Conservation (phyloP, 2,888 invertebrate genomes). For the Deilephila porcellus region DNA sequence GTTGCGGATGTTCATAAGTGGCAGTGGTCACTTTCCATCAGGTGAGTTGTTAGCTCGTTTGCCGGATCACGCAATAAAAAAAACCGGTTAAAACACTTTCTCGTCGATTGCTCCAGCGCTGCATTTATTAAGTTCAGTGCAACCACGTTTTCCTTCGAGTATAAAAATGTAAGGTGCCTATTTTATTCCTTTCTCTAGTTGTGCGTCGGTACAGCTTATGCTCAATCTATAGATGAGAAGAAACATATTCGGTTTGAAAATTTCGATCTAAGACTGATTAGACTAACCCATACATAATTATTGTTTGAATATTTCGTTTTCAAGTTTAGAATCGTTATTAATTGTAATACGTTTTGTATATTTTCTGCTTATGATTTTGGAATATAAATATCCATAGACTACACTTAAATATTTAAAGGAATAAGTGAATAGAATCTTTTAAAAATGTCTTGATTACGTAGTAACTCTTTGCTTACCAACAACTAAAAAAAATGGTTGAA, state of each 20-base stretch:
- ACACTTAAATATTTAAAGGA: too few relatives aligned
- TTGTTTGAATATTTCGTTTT: conserved; percentile 14
- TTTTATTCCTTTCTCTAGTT: neutral
- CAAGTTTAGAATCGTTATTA: conserved; percentile 14
- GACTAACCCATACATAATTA: conserved; percentile 57
- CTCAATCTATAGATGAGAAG: conserved; percentile 58
- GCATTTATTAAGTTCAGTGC: too few relatives aligned
- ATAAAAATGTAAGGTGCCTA: neutral
- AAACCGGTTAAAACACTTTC: too few relatives aligned
- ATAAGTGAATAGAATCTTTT: too few relatives aligned
- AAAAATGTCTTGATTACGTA: too few relatives aligned
- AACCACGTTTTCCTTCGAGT: too few relatives aligned
- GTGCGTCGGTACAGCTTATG: conserved; percentile 54
- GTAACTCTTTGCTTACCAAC: too few relatives aligned
- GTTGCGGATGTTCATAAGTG: too few relatives aligned
- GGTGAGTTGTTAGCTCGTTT: too few relatives aligned
- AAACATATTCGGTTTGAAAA: conserved; percentile 50
- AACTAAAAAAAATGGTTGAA: neutral
- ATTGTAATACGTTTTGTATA: neutral
- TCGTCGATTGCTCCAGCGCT: too few relatives aligned
- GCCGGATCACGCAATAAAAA: too few relatives aligned
- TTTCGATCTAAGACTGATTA: conserved; percentile 82
- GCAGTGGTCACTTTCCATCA: too few relatives aligned
- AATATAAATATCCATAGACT: neutral
- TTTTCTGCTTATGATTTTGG: neutral